Conservation (phyloP, 2,797 vertebrate species). For the Acipenser oxyrinchus region DNA sequence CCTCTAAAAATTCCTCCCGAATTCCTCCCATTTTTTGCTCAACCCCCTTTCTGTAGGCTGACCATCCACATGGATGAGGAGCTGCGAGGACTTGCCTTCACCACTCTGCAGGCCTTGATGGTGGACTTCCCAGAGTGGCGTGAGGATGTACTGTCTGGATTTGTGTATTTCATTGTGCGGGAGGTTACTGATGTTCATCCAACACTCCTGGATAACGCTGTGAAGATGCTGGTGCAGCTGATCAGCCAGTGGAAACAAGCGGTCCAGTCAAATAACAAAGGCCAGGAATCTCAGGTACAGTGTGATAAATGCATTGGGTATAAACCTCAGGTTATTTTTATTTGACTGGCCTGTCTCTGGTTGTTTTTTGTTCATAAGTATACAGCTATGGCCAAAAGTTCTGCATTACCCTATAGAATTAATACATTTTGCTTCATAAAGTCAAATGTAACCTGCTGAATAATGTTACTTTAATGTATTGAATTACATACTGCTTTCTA, state of each 20-base stretch:
- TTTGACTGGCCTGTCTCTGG: no score
- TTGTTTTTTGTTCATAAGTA: no score
- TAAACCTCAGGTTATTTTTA: no score
- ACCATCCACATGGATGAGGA: conserved; percentile 99
- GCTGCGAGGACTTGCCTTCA: conserved; percentile 90
- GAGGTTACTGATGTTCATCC: conserved; percentile 95
- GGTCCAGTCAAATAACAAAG: conserved; percentile 83
- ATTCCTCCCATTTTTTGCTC: no score
- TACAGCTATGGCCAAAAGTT: no score
- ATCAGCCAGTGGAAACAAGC: conserved; percentile 95
- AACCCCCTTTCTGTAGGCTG: conserved; percentile 53
- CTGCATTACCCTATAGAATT: no score
- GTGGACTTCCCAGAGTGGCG: conserved; percentile 96
- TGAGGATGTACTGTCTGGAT: conserved; percentile 94
- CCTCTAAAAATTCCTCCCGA: no score
- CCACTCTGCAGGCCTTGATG: conserved; percentile 95
- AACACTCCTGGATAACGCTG: conserved; percentile 89
- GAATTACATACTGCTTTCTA: no score
- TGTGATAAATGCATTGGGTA: no score
- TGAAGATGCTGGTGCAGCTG: conserved; percentile 96
- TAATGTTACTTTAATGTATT: no score
- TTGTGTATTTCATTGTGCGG: conserved; percentile 91
- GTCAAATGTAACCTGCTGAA: no score
- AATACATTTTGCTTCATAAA: no score
- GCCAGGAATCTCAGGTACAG: conserved; percentile 73